A percentile compares a stretch with the other conserved stretches of the same genome.
Conservation (phyloP, 2,113 vertebrate species). For the Lasiurus cinereus region DNA sequence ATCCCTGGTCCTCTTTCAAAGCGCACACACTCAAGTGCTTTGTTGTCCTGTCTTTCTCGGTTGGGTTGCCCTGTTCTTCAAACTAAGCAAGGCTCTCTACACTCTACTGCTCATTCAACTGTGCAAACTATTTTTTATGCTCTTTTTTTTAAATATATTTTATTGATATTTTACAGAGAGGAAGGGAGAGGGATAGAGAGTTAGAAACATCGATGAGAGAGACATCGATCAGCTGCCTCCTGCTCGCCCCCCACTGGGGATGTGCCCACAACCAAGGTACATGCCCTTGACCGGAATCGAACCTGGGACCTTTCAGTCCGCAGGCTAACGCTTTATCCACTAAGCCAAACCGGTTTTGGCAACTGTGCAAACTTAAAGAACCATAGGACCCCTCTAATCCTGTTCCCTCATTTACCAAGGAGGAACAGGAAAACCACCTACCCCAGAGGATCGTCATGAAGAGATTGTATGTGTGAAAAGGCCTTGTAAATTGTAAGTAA, state of each 20-base stretch:
- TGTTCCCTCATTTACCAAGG: not conserved
- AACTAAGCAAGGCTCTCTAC: slow-evolving; percentile 1
- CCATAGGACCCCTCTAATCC: not conserved
- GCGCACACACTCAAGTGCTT: not conserved
- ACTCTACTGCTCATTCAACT: not conserved
- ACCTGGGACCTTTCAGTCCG: too few relatives aligned
- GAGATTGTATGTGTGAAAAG: not conserved
- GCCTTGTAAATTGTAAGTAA: not conserved
- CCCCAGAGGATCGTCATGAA: not conserved
- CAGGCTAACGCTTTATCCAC: too few relatives aligned
- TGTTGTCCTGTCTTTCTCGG: not conserved
- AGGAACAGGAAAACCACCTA: not conserved
- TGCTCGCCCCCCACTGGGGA: too few relatives aligned
- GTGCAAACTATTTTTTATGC: not conserved
- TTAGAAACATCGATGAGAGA: too few relatives aligned
- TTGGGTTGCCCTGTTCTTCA: not conserved
- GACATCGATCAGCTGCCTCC: too few relatives aligned
- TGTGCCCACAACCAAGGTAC: too few relatives aligned
- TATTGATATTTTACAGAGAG: too few relatives aligned
- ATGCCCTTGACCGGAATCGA: too few relatives aligned
- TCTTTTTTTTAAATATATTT: too few relatives aligned
- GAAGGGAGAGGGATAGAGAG: too few relatives aligned
- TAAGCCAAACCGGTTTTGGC: too few relatives aligned
- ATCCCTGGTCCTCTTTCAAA: slow-evolving; percentile 27
- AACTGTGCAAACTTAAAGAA: not conserved